Percentiles rank a stretch among this genome's conserved stretches.
Evolutionary conservation across 2,888 invertebrate species (phyloP).

Genomic region (Cactoblastis cactorum): DNA sequence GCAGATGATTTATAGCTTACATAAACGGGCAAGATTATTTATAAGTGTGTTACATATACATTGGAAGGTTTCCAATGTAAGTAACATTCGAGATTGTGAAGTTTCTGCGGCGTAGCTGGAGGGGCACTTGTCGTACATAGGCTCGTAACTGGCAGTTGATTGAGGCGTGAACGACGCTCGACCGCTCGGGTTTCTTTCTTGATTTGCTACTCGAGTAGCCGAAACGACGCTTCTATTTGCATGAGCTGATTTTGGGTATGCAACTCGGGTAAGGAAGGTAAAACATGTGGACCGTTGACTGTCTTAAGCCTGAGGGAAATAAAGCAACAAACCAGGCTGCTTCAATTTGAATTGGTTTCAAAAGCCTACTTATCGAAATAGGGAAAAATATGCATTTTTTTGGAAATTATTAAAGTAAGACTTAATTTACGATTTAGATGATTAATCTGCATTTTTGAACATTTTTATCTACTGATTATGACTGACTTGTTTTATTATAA

Average conservation of each 20-base stretch:
- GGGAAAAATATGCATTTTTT: too few species aligned
- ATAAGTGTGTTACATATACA: slow-evolving; percentile 24
- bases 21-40: slow-evolving; percentile 17
- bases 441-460: too few species aligned
- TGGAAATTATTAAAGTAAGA: too few species aligned
- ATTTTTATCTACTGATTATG: too few species aligned
- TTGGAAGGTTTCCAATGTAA: slow-evolving; percentile 24
- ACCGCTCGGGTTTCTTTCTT: slow-evolving; percentile 73
- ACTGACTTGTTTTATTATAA: too few species aligned
- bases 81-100: slow-evolving; percentile 38
- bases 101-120: slow-evolving; percentile 50
- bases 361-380: too few species aligned
- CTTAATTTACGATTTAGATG: too few species aligned
- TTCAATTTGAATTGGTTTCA: background rate
- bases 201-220: slow-evolving; percentile 74
- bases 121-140: slow-evolving; percentile 62
- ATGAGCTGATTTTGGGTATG: slow-evolving; percentile 63
- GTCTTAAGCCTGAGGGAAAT: background rate
- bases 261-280: slow-evolving; percentile 30
- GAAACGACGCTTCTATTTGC: slow-evolving; percentile 75
- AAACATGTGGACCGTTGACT: slow-evolving; percentile 8
- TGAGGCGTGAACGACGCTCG: slow-evolving; percentile 74
- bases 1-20: slow-evolving; percentile 23
- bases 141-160: slow-evolving; percentile 71
- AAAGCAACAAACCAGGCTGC: too few species aligned